These are phyloP conservation scores for Procambarus virginalis DNA, from an alignment of 1,140 invertebrate species.

Conservation along the genomic window DNA sequence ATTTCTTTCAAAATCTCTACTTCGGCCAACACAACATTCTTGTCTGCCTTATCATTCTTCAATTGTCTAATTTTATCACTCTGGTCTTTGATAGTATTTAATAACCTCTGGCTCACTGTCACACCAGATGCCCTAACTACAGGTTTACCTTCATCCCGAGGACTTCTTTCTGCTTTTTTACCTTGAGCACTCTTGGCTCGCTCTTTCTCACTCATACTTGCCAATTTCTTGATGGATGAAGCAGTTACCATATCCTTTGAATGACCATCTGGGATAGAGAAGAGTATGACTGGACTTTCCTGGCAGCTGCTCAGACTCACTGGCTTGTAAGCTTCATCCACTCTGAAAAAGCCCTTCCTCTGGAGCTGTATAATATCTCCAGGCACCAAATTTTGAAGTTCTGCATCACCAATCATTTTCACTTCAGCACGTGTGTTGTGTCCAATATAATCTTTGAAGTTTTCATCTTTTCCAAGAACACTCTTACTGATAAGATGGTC, in stretches of 20 bases:
- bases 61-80: constrained; percentile 79
- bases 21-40: constrained; percentile 74
- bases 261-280: constrained; percentile 92
- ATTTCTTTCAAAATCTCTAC: constrained; percentile 75
- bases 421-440: constrained; percentile 89
- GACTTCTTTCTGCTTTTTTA: constrained; percentile 55
- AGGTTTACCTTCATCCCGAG: constrained; percentile 53
- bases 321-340: constrained; percentile 83
- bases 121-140: constrained; percentile 1
- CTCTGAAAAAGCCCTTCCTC: constrained; percentile 94
- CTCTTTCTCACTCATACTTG: constrained; percentile 76
- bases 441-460: constrained; percentile 95
- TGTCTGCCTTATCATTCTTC: constrained; percentile 76
- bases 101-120: constrained; percentile 70
- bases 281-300: constrained; percentile 86
- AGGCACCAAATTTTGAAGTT: constrained; percentile 86
- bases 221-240: constrained; percentile 72
- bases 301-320: constrained; percentile 76
- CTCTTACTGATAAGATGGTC: constrained; percentile 97
- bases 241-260: constrained; percentile 53
- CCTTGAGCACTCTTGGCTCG: constrained; percentile 76
- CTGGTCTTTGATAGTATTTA: constrained; percentile 75
- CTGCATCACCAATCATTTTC: constrained; percentile 91
- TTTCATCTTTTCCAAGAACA: constrained; percentile 95
- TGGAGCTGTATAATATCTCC: constrained; percentile 98